Evolutionary conservation across 2,113 vertebrate genomes (phyloP), one percentile per base, ranked within the genome.

Genomic region (Podocnemis expansa): DNA sequence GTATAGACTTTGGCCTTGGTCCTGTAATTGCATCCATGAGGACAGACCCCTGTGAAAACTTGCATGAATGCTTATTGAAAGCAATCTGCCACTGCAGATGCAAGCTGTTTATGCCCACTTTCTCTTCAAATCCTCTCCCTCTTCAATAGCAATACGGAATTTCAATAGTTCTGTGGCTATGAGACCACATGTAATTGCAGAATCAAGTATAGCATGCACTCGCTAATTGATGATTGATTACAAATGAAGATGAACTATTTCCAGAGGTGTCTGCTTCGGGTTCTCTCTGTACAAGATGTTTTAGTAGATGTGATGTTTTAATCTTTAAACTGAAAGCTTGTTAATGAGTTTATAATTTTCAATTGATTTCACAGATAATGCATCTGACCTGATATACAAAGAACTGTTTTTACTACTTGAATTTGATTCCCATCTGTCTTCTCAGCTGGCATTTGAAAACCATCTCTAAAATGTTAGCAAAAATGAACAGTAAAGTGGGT

Each of bases 401-500:
- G 38, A 47, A 55, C 80, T 70, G 1, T 92, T 95, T 94, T 29
- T 81, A 6, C 38, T 10, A 8, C 6, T 47, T 76, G 70, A 89
- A 93, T 82, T 86, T 81, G 67, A 27, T 58, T 0, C 2, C 55
- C 78, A 10, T n/a, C 22, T 27, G 4, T 67, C 58, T 80, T 81
- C 51, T 85, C 88, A 91, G 9, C 27, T 89, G 86, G 17, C 7
- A 0, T 94, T 95, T 95, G 34, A 70, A 56, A 70, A 45, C 52
- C 3, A 1, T 34, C 14, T 2, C 25, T 47, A 55, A 89, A 80
- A 76, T 41, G 3, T 31, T 31, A 83, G 49, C 85, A 96, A 94
- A 95, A 92, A 98, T 98, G 98, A 98, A 78, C 90, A 97, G 94
- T 24, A 97, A 97, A 95, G 52, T 97, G 41, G 83, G 55, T 87